Conservation (phyloP, 2,888 invertebrate species). For the Oegoconia quadripuncta region DNA sequence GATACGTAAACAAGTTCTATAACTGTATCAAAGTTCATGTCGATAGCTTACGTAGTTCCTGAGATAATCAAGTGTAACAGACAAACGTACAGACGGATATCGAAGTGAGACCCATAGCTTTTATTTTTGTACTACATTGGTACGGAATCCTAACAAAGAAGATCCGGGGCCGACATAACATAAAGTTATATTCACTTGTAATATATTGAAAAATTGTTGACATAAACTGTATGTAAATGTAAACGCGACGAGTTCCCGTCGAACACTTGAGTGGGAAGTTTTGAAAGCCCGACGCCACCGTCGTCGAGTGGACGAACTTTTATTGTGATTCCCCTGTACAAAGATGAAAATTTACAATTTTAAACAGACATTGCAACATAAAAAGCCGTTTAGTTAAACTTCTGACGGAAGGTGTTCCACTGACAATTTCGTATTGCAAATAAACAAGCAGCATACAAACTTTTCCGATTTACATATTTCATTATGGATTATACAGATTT, state of each 20-base stretch:
- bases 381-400: not conserved
- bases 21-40: too few relatives aligned
- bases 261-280: slow-evolving; percentile 40
- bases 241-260: slow-evolving; percentile 27
- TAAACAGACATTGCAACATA: slow-evolving; percentile 3
- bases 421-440: too few relatives aligned
- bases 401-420: slow-evolving; percentile 2
- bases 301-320: slow-evolving; percentile 30
- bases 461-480: too few relatives aligned
- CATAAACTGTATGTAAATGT: slow-evolving; percentile 34
- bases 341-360: slow-evolving; percentile 10
- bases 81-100: too few relatives aligned
- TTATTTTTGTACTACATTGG: too few relatives aligned
- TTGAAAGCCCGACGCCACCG: slow-evolving; percentile 18
- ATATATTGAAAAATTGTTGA: slow-evolving; percentile 6
- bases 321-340: slow-evolving; percentile 33
- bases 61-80: too few relatives aligned
- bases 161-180: not conserved
- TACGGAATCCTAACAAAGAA: too few relatives aligned
- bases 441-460: too few relatives aligned
- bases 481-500: too few relatives aligned
- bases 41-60: too few relatives aligned
- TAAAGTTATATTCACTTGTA: slow-evolving; percentile 3
- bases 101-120: too few relatives aligned
- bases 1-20: too few relatives aligned